phyloP scores from a whole-genome alignment of 2,888 invertebrate genomes.

The Bedellia somnulentella region DNA sequence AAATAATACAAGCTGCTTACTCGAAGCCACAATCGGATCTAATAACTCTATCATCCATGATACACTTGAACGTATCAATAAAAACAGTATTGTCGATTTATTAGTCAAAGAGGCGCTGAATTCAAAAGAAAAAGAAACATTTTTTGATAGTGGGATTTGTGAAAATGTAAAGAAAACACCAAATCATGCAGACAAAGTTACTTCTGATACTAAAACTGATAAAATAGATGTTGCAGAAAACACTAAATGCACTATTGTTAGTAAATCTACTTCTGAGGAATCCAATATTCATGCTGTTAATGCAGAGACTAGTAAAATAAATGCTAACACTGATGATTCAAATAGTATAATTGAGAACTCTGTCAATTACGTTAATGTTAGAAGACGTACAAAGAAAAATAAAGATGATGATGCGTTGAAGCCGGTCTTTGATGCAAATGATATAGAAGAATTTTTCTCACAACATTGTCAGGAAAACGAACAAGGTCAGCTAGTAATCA shows the following conservation, averaged over 20 bases:
- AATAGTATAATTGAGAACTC: conserved; percentile 20
- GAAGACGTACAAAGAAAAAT: conserved; percentile 11
- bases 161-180: conserved; percentile 8
- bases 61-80: conserved; percentile 16
- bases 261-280: conserved; percentile 27
- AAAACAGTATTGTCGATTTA: conserved; percentile 19
- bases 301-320: background rate
- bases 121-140: conserved; percentile 10
- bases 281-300: conserved; percentile 16
- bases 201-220: background rate
- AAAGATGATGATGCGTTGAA: conserved; percentile 5
- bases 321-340: conserved; percentile 1
- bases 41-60: conserved; percentile 27
- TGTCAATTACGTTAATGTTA: conserved; percentile 16
- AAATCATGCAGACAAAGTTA: conserved; percentile 9
- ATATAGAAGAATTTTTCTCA: conserved; percentile 28
- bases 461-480: conserved; percentile 23
- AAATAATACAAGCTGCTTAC: conserved; percentile 19
- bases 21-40: conserved; percentile 25
- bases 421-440: conserved; percentile 15
- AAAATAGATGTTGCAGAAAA: background rate
- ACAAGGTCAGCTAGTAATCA: conserved; percentile 19
- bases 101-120: conserved; percentile 27
- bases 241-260: conserved; percentile 12
- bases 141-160: conserved; percentile 18